Evolutionary conservation across 2,888 invertebrate species (phyloP), one percentile per base, ranked within the genome.

Genomic region (Megastigmus dorsalis): DNA sequence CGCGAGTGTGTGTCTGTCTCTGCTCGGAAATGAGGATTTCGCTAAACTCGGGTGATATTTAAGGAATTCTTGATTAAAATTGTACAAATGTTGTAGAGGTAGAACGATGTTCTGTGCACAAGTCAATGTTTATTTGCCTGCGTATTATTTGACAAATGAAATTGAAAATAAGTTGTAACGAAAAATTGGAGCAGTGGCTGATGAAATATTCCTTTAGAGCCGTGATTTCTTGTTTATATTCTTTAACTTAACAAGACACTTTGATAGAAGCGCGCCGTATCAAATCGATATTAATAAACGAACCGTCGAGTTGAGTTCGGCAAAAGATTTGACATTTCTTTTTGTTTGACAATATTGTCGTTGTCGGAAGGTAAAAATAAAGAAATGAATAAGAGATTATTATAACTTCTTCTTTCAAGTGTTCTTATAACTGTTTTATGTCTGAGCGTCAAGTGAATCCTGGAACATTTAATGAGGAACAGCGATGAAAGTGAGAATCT

Each of bases 101-200:
- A n/a, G n/a, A n/a, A n/a, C n/a, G n/a, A n/a, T n/a, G n/a, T n/a
- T n/a, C n/a, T n/a, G n/a, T n/a, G n/a, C n/a, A n/a, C n/a, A n/a
- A n/a, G n/a, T n/a, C n/a, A n/a, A n/a, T n/a, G n/a, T n/a, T n/a
- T n/a, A n/a, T n/a, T n/a, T n/a, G n/a, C n/a, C n/a, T n/a, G n/a
- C n/a, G n/a, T n/a, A n/a, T n/a, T n/a, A n/a, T 72, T 76, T 77
- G 75, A 78, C 74, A 70, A 76, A 79, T 74, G 70, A 70, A 72
- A 48, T 54, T 75, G 66, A 77, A 79, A 81, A 78, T 79, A 79
- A 81, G 80, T 79, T 82, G 80, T 79, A 80, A 72, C 78, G 75
- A 79, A 82, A 82, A 81, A 81, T 82, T 82, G 54, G 30, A 77
- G 65, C 74, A 68, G 69, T 57, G 78, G 60, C 71, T 75, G 68